Evolutionary conservation across 2,888 invertebrate species (phyloP).

Genomic region (Phengaris alcon): DNA sequence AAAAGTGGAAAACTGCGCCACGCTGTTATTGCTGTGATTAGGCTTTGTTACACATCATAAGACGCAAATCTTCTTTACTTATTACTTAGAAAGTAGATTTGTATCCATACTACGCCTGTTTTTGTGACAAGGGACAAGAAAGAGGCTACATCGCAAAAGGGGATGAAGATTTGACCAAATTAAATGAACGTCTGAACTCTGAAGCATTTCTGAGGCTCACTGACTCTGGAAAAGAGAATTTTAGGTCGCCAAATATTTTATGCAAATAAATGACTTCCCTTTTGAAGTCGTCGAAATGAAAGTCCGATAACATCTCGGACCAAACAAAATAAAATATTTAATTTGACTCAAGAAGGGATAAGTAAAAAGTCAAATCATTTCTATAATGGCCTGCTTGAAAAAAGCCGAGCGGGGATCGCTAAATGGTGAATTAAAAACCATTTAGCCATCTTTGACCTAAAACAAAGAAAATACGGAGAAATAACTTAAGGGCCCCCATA

Average conservation of each 20-base stretch:
- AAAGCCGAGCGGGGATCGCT: not conserved
- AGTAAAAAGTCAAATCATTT: constrained; percentile 4
- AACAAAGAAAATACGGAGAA: not conserved
- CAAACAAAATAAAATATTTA: not conserved
- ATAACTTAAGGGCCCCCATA: not conserved
- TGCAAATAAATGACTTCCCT: not conserved
- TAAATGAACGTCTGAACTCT: too few relatives aligned
- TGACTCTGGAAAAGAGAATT: not conserved
- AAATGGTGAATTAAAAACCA: not conserved
- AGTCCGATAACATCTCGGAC: constrained; percentile 12
- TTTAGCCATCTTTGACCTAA: not conserved
- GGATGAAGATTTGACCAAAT: not conserved
- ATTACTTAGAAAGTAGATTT: not conserved
- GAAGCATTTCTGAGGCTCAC: not conserved
- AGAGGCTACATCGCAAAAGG: not conserved
- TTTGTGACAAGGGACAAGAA: not conserved
- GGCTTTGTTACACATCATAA: constrained; percentile 7
- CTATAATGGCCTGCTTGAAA: constrained; percentile 9
- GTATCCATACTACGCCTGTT: not conserved
- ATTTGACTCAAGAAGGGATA: constrained; percentile 5
- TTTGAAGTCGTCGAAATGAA: not conserved
- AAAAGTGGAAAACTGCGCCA: constrained; percentile 25
- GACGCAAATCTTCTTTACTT: not conserved
- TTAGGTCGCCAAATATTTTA: not conserved
- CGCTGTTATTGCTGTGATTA: not conserved